Evolutionary conservation across 2,888 invertebrate genomes (phyloP), one percentile per base, ranked within the genome.

Genomic region (Drosophila austrosaltans): DNA sequence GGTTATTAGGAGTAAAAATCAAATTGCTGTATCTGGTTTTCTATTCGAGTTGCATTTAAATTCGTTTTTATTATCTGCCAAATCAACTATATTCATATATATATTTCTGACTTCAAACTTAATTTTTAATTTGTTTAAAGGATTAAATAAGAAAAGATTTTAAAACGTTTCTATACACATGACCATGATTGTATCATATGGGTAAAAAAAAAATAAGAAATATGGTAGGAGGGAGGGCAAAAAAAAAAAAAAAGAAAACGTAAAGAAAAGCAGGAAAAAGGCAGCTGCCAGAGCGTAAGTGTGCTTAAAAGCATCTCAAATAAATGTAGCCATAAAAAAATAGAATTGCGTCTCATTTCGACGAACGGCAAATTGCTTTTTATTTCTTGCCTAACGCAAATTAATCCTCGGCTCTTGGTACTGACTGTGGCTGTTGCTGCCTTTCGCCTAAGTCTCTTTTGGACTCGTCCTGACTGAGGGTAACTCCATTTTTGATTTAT

Each of bases 301-400:
- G 66, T 72, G 63, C 65, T 77, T 75, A 75, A 75, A 75, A 76
- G 72, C 66, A 72, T 76, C 62, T 65, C 60, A 76, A 76, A 76
- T 76, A 75, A 78, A 78, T 77, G 64, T 70, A 67, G 67, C 67
- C 70, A 66, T 70, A 72, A 78, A 67, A 64, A 70, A 74, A 69
- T 69, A 59, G 73, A 69, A 67, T 77, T 73, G 72, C 63, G 57
- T 54, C 71, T 63, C 66, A 66, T 76, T 75, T 75, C 53, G 36
- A 39, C 8, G 39, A 53, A 40, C 54, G 68, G 60, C 75, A 73
- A 73, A 73, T 69, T 69, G 70, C 73, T 76, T 73, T 73, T 73
- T 73, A 75, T 73, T 69, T 22, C 56, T 75, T 70, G 57, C 70
- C 58, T 69, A 75, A 69, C 42, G 63, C 73, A 69, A 73, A 75